A percentile compares a stretch with the other conserved stretches of the same genome.
These are phyloP conservation scores for Daktulosphaira vitifoliae DNA, from an alignment of 1,140 invertebrate species.

Conservation along the genomic window DNA sequence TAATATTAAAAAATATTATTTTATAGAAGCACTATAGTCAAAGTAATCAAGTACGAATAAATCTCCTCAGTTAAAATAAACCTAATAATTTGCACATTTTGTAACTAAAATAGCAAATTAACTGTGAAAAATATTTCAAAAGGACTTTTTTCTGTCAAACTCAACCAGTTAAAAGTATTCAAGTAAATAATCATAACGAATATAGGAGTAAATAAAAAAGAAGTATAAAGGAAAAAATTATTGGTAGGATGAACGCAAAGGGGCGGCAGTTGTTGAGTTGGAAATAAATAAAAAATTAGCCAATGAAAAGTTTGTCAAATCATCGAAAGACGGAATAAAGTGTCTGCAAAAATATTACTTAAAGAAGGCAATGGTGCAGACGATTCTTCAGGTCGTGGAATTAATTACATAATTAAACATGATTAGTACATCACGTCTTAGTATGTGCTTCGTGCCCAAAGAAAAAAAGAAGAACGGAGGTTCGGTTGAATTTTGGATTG, in stretches of 20 bases:
- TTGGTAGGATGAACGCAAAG: neutral
- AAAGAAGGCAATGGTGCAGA: neutral
- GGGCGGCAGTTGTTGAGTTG: constrained; percentile 9
- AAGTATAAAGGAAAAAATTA: neutral
- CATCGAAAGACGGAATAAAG: constrained; percentile 5
- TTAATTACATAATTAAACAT: constrained; percentile 32
- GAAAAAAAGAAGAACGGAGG: neutral
- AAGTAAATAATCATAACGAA: constrained; percentile 4
- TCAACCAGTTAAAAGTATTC: constrained; percentile 15
- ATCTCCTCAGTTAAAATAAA: too few relatives aligned
- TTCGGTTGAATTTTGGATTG: constrained; percentile 3
- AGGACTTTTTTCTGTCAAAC: constrained; percentile 1
- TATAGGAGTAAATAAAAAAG: neutral
- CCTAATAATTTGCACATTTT: too few relatives aligned
- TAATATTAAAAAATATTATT: too few relatives aligned
- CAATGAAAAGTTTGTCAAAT: constrained; percentile 32
- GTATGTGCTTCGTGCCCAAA: neutral
- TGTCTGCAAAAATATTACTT: neutral
- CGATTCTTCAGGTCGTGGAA: constrained; percentile 31
- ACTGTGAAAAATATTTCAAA: constrained; percentile 19
- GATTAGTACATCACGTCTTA: constrained; percentile 30
- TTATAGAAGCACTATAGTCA: too few relatives aligned
- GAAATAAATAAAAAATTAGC: constrained; percentile 33
- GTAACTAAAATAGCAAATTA: constrained; percentile 1
- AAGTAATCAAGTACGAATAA: too few relatives aligned